Evolutionary conservation across 2,888 invertebrate species (phyloP).

Genomic region (Apomyelois bistriatella): DNA sequence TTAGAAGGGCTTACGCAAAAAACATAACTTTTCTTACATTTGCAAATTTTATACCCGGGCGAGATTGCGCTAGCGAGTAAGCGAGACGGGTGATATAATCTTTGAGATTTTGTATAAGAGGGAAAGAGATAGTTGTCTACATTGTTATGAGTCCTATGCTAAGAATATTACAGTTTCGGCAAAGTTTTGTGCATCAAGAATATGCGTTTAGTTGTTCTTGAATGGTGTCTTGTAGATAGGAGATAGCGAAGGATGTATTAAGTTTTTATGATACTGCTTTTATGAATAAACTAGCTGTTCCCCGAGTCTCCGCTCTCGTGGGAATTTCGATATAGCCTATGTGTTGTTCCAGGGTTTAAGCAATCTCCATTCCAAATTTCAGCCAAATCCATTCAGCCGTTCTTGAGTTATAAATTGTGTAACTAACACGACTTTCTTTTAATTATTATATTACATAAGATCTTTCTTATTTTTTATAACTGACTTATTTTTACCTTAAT

Average conservation of each 20-base stretch:
- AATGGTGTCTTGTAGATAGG: not conserved
- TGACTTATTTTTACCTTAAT: no score
- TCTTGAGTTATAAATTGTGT: no score
- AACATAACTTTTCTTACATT: conserved; percentile 40
- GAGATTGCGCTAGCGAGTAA: conserved; percentile 31
- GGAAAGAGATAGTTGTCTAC: not conserved
- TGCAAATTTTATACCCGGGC: conserved; percentile 46
- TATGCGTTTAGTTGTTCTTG: not conserved
- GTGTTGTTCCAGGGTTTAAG: no score
- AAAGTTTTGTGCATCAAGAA: not conserved
- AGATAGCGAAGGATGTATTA: not conserved
- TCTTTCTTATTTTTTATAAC: no score
- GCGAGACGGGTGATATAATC: not conserved
- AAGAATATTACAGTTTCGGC: conserved; percentile 4
- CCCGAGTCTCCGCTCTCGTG: no score
- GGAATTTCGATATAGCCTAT: no score
- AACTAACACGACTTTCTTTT: no score
- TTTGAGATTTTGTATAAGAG: not conserved
- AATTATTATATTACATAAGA: no score
- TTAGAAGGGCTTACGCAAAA: conserved; percentile 37
- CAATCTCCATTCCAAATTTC: no score
- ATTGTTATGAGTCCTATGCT: conserved; percentile 8
- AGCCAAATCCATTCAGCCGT: no score
- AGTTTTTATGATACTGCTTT: no score
- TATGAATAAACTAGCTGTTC: no score